Percentiles rank a stretch among this genome's conserved stretches.
These are phyloP conservation scores for Drosophila incognita DNA, from an alignment of 2,888 invertebrate genomes.

Conservation along the genomic window DNA sequence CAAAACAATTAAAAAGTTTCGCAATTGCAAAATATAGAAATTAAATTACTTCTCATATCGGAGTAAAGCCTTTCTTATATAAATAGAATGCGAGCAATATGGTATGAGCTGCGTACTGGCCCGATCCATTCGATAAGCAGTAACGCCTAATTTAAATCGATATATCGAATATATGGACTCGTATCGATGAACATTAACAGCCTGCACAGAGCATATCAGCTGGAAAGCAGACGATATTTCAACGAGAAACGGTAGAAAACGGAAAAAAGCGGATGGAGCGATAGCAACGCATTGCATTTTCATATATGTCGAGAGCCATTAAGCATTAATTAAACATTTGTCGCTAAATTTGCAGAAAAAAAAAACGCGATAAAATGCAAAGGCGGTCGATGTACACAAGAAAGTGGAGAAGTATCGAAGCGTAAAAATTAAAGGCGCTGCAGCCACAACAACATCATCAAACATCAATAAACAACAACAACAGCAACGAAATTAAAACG, in stretches of 20 bases:
- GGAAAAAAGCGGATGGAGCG: slow-evolving; percentile 50
- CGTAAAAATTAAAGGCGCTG: slow-evolving; percentile 70
- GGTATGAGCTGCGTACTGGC: slow-evolving; percentile 16
- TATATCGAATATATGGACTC: slow-evolving; percentile 11
- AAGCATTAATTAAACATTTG: slow-evolving; percentile 43
- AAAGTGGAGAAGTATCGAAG: slow-evolving; percentile 70
- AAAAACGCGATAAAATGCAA: slow-evolving; percentile 58
- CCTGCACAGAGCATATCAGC: slow-evolving; percentile 38
- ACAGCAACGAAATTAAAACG: slow-evolving; percentile 43
- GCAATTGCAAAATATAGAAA: background rate
- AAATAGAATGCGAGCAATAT: background rate
- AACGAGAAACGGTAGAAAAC: slow-evolving; percentile 42
- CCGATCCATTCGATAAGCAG: slow-evolving; percentile 6
- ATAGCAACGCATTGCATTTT: slow-evolving; percentile 58
- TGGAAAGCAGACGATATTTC: slow-evolving; percentile 38
- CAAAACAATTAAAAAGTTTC: background rate
- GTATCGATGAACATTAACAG: slow-evolving; percentile 33
- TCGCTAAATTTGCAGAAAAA: slow-evolving; percentile 22
- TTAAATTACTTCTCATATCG: background rate
- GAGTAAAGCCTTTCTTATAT: background rate
- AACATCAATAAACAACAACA: slow-evolving; percentile 37
- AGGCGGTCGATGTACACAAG: slow-evolving; percentile 55
- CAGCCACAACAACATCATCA: slow-evolving; percentile 53
- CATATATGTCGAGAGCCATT: slow-evolving; percentile 39
- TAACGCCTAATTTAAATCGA: background rate